phyloP scores from a whole-genome alignment of 2,888 invertebrate species.

The Callimorpha dominula region DNA sequence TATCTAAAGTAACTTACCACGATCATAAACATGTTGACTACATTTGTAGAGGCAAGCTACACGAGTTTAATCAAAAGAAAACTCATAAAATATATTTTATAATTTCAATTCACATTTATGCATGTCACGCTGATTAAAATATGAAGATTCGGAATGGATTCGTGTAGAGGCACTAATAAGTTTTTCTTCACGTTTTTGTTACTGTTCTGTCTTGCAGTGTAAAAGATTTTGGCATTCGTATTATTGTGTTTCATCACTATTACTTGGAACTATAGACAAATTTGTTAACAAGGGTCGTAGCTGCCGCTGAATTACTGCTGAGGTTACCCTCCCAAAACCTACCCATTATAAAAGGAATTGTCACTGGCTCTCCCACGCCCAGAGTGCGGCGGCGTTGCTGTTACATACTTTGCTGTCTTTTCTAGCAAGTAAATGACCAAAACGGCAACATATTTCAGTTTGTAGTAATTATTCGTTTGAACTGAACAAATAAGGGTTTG shows the following conservation, averaged over 20 bases:
- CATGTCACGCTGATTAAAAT: constrained; percentile 52
- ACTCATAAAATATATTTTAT: constrained; percentile 29
- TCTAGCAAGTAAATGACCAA: no score
- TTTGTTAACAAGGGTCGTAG: no score
- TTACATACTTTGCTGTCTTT: no score
- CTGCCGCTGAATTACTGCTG: no score
- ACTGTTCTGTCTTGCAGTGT: neutral
- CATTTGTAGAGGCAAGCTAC: constrained; percentile 22
- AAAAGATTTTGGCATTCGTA: neutral
- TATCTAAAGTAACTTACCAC: constrained; percentile 54
- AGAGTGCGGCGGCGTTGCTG: no score
- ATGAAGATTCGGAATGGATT: constrained; percentile 32
- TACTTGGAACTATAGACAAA: no score
- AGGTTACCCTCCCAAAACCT: no score
- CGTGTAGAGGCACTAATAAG: constrained; percentile 38
- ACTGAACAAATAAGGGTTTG: no score
- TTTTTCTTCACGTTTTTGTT: constrained; percentile 17
- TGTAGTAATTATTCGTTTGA: no score
- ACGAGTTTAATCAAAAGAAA: constrained; percentile 27
- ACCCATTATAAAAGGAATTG: no score
- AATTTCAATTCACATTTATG: constrained; percentile 26
- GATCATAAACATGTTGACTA: constrained; percentile 52
- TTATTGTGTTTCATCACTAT: neutral
- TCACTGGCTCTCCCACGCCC: no score
- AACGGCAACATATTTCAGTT: no score